Conservation (phyloP, 2,113 vertebrate genomes). For the Pteruthius melanotis region DNA sequence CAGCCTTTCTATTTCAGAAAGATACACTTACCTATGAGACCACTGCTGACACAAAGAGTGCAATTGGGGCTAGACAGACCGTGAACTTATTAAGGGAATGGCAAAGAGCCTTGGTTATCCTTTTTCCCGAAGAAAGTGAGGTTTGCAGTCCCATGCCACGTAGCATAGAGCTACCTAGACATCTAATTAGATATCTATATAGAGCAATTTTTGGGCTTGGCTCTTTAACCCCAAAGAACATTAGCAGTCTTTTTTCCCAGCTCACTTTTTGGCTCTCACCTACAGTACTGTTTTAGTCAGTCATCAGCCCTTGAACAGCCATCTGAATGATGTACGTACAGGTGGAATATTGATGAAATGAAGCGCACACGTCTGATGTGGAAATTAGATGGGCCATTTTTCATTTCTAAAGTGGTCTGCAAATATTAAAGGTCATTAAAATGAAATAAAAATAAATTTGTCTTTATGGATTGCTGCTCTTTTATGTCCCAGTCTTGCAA, state of each 20-base stretch:
- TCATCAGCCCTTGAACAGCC: background rate
- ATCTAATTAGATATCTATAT: background rate
- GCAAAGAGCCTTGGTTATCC: background rate
- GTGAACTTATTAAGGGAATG: background rate
- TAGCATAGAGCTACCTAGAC: background rate
- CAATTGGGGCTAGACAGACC: background rate
- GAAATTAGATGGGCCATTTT: background rate
- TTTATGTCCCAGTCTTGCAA: background rate
- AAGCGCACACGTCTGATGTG: background rate
- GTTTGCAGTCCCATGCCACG: background rate
- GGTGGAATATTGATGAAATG: background rate
- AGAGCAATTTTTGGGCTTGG: background rate
- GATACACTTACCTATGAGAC: background rate
- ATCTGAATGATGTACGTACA: background rate
- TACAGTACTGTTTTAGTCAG: background rate
- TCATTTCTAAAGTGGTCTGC: background rate
- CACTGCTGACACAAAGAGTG: background rate
- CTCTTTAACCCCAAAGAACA: background rate
- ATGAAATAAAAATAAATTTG: background rate
- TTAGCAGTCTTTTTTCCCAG: background rate
- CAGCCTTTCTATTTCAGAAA: background rate
- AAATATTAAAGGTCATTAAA: slow-evolving; percentile 6
- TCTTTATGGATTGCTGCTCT: background rate
- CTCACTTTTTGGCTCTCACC: background rate
- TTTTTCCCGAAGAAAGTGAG: background rate